Base-by-base conservation (phyloP, 2,797 vertebrate genomes). In the Scarus forsteni region DNA sequence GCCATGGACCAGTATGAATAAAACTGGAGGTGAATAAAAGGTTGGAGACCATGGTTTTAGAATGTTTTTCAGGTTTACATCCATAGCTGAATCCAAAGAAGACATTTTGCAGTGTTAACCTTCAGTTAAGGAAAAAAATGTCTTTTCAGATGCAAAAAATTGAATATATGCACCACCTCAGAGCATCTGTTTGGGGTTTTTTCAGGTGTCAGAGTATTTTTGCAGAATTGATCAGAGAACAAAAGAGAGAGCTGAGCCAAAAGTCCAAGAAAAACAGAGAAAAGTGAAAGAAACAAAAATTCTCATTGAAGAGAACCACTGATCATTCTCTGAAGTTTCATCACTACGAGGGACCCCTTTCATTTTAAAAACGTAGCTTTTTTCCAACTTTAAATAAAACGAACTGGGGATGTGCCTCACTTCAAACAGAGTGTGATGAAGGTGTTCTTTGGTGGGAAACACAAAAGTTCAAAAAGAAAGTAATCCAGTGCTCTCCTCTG, bases 341-440 rank as follows among this genome's bases (percentile, higher is more conserved):
- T 27, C 1, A 42, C 18, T 0, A 51, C 6, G 3, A 51, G 55
- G 10, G 19, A 36, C 6, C 7, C 8, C n/a, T 38, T 38, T 62
- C 11, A 19, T 13, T 19, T 56, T 16, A 18, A 49, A 49, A 19
- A 10, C 8, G 4, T 27, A 27, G 27, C 27, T 27, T 27, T 27
- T 49, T 19, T 49, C 19, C 9, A 18, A 2, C 8, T 18, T 49
- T 10, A 51, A 50, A 9, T 11, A 12, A 51, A 51, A 51, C 34
- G 18, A 51, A 34, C 13, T 7, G 34, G 12, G 27, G 10, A 18
- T 51, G 50, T 34, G 27, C 11, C 7, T 4, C 34, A 7, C 50
- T 51, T 51, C 50, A 51, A 50, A 49, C 46, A 49, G 27, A 51
- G 50, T 51, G 50, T 14, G 50, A 51, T 51, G 50, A 51, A 51